Percentiles rank a stretch among this genome's conserved stretches.
These are phyloP conservation scores for Allygus modestus DNA, from an alignment of 2,888 invertebrate species.

Conservation along the genomic window DNA sequence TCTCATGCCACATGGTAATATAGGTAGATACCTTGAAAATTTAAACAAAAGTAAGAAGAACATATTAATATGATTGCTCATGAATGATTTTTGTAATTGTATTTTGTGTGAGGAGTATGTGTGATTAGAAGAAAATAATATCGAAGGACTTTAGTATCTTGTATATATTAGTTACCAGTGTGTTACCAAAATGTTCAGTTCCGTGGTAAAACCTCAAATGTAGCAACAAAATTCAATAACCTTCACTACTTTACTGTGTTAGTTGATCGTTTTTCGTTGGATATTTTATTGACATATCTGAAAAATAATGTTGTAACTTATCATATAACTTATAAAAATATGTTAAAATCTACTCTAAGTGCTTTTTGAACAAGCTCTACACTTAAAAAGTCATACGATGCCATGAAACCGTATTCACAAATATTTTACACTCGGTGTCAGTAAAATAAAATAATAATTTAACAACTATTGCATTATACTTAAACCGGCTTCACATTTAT, in stretches of 20 bases:
- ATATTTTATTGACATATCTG: not conserved
- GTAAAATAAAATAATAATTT: too few relatives aligned
- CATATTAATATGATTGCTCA: not conserved
- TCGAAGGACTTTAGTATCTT: not conserved
- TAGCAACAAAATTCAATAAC: not conserved
- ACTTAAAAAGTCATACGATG: too few relatives aligned
- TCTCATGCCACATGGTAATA: too few relatives aligned
- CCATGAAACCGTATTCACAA: too few relatives aligned
- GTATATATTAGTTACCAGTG: conserved; percentile 42
- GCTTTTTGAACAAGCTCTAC: too few relatives aligned
- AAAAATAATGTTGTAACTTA: too few relatives aligned
- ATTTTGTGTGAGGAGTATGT: not conserved
- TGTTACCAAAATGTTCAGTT: conserved; percentile 36
- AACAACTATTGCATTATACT: too few relatives aligned
- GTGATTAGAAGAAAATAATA: not conserved
- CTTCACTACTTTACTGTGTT: not conserved
- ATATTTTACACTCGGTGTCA: too few relatives aligned
- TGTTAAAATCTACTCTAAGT: too few relatives aligned
- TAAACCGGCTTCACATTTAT: too few relatives aligned
- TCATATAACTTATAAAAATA: too few relatives aligned
- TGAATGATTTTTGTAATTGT: not conserved
- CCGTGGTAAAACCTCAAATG: not conserved
- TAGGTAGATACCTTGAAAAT: too few relatives aligned
- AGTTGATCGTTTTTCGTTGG: not conserved
- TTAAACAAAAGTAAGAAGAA: conserved; percentile 11